Base-by-base conservation (phyloP, 1,140 invertebrate species). In the Hyles euphorbiae region DNA sequence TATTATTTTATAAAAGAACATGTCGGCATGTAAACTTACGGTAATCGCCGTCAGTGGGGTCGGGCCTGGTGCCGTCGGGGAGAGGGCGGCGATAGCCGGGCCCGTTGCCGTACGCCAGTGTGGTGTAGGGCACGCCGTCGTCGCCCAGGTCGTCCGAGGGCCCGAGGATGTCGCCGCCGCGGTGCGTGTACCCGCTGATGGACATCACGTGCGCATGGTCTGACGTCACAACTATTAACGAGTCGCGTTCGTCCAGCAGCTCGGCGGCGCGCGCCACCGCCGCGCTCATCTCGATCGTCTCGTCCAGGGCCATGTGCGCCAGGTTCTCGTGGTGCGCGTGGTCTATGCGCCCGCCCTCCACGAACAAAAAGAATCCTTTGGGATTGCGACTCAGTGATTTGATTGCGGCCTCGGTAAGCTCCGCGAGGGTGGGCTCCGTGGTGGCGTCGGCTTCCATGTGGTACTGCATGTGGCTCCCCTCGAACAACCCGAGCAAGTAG, bases 331-430 rank as follows among this genome's bases (percentile, higher is more conserved):
- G 96, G 79, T 97, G 95, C 0, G 93, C 96, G 54, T 94, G 91
- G 76, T 98, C 96, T 34, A 98, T 97, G 56, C 92, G 92, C 0
- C 94, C 94, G 5, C 93, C 96, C 92, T 98, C 97, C 5, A 98
- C 94, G 72, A 98, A 94, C 7, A 98, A 85, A 75, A 98, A 96
- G 85, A 93, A 98, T 40, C 96, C 96, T 49, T 95, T 92, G 6
- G 93, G 88, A 80, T 95, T 96, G 67, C 94, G 94, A 12, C 90
- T 90, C 7, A 98, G 90, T 56, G 97, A 92, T 46, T 92, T 90
- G 34, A 98, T 92, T 2, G 96, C 96, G 9, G 93, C 93, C 61
- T 93, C 91, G 1, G 95, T 95, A 91, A 98, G 95, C 76, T 97
- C 95, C 0, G 92, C 92, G 1, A 98, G 82, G 1, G 94, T 94